A percentile compares a stretch with the other conserved stretches of the same genome.
Evolutionary conservation across 2,797 vertebrate species (phyloP).

Genomic region (Euthynnus affinis): DNA sequence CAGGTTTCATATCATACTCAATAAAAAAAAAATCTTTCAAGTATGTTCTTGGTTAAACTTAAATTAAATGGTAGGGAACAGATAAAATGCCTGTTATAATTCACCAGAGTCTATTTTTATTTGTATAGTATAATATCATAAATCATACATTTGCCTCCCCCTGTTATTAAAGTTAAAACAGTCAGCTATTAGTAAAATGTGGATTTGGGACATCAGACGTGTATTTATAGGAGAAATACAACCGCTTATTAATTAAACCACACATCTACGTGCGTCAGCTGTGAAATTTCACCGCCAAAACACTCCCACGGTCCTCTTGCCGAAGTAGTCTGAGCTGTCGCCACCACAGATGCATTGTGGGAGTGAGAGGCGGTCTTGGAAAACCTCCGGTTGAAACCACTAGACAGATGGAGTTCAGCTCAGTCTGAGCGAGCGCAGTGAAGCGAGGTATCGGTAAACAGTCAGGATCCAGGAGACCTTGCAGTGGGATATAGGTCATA

Average conservation of each 20-base stretch:
- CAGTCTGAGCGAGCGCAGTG: too few species aligned
- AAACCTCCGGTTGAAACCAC: constrained; percentile 22
- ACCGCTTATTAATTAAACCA: constrained; percentile 11
- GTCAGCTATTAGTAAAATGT: background rate
- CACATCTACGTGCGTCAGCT: constrained; percentile 9
- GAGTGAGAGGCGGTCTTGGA: constrained; percentile 52
- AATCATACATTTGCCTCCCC: too few species aligned
- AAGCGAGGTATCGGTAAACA: too few species aligned
- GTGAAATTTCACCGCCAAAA: constrained; percentile 5
- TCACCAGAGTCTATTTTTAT: too few species aligned
- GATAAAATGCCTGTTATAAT: too few species aligned
- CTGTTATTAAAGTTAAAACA: too few species aligned
- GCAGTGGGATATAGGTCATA: constrained; percentile 13
- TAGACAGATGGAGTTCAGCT: constrained; percentile 2
- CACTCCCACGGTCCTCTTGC: constrained; percentile 30
- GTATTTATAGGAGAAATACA: constrained; percentile 25
- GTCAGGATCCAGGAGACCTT: background rate
- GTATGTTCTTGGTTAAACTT: too few species aligned
- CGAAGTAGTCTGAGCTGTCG: background rate
- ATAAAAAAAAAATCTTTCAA: too few species aligned
- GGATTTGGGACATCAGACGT: background rate
- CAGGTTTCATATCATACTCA: too few species aligned
- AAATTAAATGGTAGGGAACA: too few species aligned
- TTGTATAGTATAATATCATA: too few species aligned
- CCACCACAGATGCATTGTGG: constrained; percentile 59